These are phyloP conservation scores for Diaperis boleti DNA, from an alignment of 2,888 invertebrate species.

Conservation along the genomic window DNA sequence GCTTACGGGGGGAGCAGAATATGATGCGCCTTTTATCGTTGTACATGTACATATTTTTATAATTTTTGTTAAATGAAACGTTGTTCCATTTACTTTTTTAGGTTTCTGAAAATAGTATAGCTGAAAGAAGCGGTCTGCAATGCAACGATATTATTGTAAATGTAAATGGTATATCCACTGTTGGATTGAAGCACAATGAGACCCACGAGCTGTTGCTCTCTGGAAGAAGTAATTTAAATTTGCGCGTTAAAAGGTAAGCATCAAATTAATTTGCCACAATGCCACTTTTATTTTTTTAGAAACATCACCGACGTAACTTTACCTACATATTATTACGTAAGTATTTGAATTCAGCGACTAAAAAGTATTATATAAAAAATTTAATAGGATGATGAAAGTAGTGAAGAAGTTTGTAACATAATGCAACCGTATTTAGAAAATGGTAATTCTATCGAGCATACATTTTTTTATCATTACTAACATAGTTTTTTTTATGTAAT, in stretches of 20 bases:
- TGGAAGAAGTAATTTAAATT: slow-evolving; percentile 78
- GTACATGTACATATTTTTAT: slow-evolving; percentile 72
- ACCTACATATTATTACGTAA: no score
- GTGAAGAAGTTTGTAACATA: slow-evolving; percentile 51
- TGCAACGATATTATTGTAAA: slow-evolving; percentile 87
- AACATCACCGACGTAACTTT: slow-evolving; percentile 8
- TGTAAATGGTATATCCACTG: slow-evolving; percentile 78
- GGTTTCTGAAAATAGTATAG: slow-evolving; percentile 86
- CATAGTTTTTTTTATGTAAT: no score
- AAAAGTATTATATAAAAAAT: no score
- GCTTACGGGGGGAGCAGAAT: slow-evolving; percentile 80
- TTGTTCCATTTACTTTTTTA: slow-evolving; percentile 61
- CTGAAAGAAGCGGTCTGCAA: slow-evolving; percentile 84
- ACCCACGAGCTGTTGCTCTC: slow-evolving; percentile 80
- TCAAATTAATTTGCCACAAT: slow-evolving; percentile 1
- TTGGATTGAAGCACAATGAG: slow-evolving; percentile 79
- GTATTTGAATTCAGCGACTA: no score
- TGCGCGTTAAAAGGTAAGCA: slow-evolving; percentile 79
- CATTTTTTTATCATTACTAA: no score
- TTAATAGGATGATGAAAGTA: slow-evolving; percentile 50
- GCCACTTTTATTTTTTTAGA: slow-evolving; percentile 9
- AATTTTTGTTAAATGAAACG: not conserved
- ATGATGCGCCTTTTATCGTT: slow-evolving; percentile 79
- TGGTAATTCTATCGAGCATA: no score
- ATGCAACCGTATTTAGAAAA: slow-evolving; percentile 42